Conservation (phyloP, 2,797 vertebrate species). For the Darevskia mixta region DNA sequence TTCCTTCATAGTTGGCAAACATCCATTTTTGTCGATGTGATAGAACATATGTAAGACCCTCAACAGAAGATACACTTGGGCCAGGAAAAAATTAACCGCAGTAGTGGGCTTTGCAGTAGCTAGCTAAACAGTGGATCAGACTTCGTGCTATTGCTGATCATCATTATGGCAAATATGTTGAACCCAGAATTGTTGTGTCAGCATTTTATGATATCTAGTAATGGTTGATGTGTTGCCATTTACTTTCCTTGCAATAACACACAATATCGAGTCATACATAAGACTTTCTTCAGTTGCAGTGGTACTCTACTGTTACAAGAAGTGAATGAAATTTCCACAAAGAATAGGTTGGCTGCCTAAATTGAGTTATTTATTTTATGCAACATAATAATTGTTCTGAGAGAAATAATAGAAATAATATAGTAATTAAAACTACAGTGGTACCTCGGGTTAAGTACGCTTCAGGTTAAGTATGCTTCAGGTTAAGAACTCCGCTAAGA, state of each 20-base stretch:
- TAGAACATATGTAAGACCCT: background rate
- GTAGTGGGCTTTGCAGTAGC: background rate
- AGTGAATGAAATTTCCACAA: background rate
- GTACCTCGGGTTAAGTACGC: too few relatives aligned
- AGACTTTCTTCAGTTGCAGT: background rate
- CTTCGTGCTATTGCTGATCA: background rate
- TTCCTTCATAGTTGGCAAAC: background rate
- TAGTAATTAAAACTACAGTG: background rate
- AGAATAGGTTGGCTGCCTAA: background rate
- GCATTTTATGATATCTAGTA: background rate
- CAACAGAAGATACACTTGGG: background rate
- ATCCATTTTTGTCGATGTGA: background rate
- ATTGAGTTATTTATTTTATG: background rate
- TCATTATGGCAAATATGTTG: background rate
- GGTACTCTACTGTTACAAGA: background rate
- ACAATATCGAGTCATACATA: background rate
- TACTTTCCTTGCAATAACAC: background rate
- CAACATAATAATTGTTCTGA: background rate
- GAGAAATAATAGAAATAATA: background rate
- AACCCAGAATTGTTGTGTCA: background rate
- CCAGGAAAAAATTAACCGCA: background rate
- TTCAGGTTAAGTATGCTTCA: too few relatives aligned
- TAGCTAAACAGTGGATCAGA: background rate
- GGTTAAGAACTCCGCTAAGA: too few relatives aligned
- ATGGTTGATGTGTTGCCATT: conserved; percentile 2